Evolutionary conservation across 2,113 vertebrate genomes (phyloP).

Genomic region (Aldabrachelys gigantea): DNA sequence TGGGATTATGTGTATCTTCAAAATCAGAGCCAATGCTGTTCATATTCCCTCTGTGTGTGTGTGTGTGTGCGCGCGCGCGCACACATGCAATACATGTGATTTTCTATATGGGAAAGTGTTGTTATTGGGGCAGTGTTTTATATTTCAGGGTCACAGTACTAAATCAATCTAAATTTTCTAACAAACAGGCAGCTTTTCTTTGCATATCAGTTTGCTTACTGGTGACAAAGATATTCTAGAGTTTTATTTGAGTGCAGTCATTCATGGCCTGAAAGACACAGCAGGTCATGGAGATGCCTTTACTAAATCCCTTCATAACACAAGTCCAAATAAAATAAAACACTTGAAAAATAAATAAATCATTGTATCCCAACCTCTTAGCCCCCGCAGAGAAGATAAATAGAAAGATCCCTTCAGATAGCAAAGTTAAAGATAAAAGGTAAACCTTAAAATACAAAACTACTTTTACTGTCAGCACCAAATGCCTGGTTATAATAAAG

Average conservation of each 20-base stretch:
- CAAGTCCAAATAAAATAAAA: neutral
- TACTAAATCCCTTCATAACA: neutral
- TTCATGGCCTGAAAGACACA: neutral
- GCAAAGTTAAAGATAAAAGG: neutral
- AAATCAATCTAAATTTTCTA: neutral
- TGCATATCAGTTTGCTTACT: neutral
- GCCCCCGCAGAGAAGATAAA: neutral
- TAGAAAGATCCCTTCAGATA: neutral
- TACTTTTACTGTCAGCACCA: neutral
- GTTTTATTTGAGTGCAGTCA: neutral
- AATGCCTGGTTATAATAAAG: neutral
- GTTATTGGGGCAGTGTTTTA: neutral
- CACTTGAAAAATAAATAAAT: fast-evolving
- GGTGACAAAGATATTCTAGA: neutral
- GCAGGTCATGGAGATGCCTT: neutral
- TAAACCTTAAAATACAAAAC: neutral
- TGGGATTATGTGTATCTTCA: neutral
- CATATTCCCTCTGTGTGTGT: too few species aligned
- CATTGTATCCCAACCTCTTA: neutral
- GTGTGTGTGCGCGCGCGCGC: too few species aligned
- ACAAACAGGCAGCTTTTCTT: neutral
- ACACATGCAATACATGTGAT: neutral
- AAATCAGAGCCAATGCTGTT: neutral
- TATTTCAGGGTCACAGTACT: neutral
- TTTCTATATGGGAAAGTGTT: neutral